A percentile compares a stretch with the other conserved stretches of the same genome.
These are phyloP conservation scores for Pterostichus niger DNA, from an alignment of 2,888 invertebrate species.

Conservation along the genomic window DNA sequence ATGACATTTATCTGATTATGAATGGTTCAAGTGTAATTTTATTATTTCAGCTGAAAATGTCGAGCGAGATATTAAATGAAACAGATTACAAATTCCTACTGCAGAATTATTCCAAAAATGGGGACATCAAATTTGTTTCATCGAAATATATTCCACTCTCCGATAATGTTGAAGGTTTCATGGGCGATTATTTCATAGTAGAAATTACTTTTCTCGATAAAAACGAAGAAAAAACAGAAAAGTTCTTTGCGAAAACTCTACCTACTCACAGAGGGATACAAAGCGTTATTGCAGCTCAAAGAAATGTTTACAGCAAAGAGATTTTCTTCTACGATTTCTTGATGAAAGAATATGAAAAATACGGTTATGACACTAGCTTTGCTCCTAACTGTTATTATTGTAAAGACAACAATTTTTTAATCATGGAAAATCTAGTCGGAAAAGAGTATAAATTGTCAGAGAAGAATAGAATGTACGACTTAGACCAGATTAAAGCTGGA, in stretches of 20 bases:
- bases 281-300: not conserved
- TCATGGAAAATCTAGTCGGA: constrained; percentile 72
- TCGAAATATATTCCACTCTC: constrained; percentile 68
- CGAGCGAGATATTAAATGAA: constrained; percentile 14
- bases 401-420: constrained; percentile 70
- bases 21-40: constrained; percentile 25
- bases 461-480: constrained; percentile 76
- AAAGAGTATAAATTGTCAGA: constrained; percentile 69
- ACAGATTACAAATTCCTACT: constrained; percentile 68
- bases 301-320: constrained; percentile 72
- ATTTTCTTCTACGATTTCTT: constrained; percentile 71
- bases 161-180: constrained; percentile 68
- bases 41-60: constrained; percentile 20
- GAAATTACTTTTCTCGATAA: constrained; percentile 67
- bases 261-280: not conserved
- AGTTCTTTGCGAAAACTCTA: constrained; percentile 25
- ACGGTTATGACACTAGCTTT: constrained; percentile 70
- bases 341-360: constrained; percentile 69
- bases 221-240: constrained; percentile 4
- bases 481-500: constrained; percentile 77
- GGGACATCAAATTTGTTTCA: constrained; percentile 60
- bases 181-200: constrained; percentile 69
- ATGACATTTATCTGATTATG: constrained; percentile 50
- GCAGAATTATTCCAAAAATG: constrained; percentile 60
- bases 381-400: constrained; percentile 71